Evolutionary conservation across 2,797 vertebrate species (phyloP).

Genomic region (Epinephelus awoara): DNA sequence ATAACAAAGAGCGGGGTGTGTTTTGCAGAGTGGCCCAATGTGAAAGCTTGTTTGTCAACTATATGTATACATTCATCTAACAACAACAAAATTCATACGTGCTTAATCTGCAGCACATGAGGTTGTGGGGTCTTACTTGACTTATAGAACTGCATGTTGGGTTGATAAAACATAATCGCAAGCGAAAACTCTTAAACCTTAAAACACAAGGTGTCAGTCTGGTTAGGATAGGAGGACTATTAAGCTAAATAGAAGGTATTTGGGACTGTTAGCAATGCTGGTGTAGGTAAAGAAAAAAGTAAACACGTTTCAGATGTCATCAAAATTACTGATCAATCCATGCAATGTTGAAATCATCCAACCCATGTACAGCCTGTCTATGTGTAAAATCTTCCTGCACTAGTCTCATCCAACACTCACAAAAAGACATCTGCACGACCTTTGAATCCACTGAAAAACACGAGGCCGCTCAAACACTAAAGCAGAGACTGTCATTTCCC

Average conservation of each 20-base stretch:
- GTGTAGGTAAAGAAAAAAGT: background rate
- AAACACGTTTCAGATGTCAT: slow-evolving; percentile 22
- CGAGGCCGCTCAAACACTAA: slow-evolving; percentile 32
- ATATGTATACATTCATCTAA: background rate
- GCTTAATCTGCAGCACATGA: background rate
- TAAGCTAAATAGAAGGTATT: slow-evolving; percentile 11
- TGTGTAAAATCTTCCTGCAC: slow-evolving; percentile 33
- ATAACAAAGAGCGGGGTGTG: slow-evolving; percentile 27
- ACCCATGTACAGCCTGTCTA: slow-evolving; percentile 29
- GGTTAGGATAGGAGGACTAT: background rate
- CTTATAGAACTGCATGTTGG: background rate
- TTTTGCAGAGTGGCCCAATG: slow-evolving; percentile 8
- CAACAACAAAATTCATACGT: background rate
- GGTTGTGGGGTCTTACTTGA: background rate
- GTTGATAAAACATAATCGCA: slow-evolving; percentile 10
- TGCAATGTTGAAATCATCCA: slow-evolving; percentile 46
- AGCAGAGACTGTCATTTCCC: slow-evolving; percentile 43
- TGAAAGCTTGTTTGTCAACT: slow-evolving; percentile 14
- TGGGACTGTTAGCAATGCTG: slow-evolving; percentile 11
- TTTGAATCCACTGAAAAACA: slow-evolving; percentile 53
- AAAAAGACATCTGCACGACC: slow-evolving; percentile 48
- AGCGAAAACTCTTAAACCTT: slow-evolving; percentile 3
- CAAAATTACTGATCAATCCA: slow-evolving; percentile 44
- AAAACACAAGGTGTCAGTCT: slow-evolving; percentile 2
- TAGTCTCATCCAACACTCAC: slow-evolving; percentile 31